Conservation (phyloP, 2,888 invertebrate genomes). For the Listrodromus nycthemerus region DNA sequence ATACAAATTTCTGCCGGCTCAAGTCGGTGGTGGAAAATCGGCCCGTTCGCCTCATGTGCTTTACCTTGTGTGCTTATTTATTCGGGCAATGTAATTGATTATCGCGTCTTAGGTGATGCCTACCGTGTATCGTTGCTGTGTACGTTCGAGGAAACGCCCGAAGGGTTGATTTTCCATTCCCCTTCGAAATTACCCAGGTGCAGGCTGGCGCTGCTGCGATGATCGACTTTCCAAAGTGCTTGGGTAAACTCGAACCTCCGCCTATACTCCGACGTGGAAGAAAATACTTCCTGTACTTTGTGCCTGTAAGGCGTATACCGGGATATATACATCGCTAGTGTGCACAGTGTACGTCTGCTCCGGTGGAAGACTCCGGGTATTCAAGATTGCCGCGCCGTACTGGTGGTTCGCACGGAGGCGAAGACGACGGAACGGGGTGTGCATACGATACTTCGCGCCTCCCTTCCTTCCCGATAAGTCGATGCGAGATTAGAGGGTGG, state of each 20-base stretch:
- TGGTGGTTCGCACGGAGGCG: conserved; percentile 39
- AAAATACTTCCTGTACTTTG: conserved; percentile 75
- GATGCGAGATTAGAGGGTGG: conserved; percentile 83
- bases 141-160: conserved; percentile 25
- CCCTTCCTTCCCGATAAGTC: conserved; percentile 80
- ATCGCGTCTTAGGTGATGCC: background rate
- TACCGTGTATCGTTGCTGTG: conserved; percentile 4
- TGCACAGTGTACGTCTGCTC: background rate
- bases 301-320: conserved; percentile 34
- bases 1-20: background rate
- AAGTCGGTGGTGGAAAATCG: no score
- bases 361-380: conserved; percentile 17
- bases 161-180: conserved; percentile 56
- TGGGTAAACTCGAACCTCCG: conserved; percentile 44
- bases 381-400: conserved; percentile 32
- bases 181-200: conserved; percentile 39
- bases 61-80: conserved; percentile 24
- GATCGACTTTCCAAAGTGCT: conserved; percentile 56
- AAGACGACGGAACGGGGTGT: conserved; percentile 68
- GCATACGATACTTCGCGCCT: conserved; percentile 75
- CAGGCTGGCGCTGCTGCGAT: conserved; percentile 19
- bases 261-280: conserved; percentile 56
- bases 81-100: conserved; percentile 25
- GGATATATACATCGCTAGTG: conserved; percentile 23
- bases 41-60: background rate